Evolutionary conservation across 2,888 invertebrate genomes (phyloP), one percentile per base, ranked within the genome.

Genomic region (Amblyjoppa fuscipennis): DNA sequence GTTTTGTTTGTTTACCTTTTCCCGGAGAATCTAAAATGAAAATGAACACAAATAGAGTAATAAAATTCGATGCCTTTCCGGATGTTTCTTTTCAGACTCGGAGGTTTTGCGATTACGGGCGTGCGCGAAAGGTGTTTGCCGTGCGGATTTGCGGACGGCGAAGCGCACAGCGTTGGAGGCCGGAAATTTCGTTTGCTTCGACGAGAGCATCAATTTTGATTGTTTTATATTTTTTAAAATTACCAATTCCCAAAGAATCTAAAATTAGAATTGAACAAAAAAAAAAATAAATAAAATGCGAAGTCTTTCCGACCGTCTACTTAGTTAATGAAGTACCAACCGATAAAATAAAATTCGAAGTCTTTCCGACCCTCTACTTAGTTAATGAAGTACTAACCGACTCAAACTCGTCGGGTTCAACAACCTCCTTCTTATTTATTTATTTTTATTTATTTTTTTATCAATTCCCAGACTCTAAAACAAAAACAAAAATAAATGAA

Each of bases 111-210:
- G 20, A 20, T 20, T 20, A 20, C 20, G 20, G 20, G 20, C 20
- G 20, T 75, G 75, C 49, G 75, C 51, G 64, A 75, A 75, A 75
- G 75, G 75, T 64, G 75, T 38, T 34, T 41, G 28, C 28, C 16
- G 9, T 7, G 16, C 74, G 25, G 11, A 45, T 3, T 31, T 3
- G n/a, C 28, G 49, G 11, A 0, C 38, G 69, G 20, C 7, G 28
- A 49, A 49, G 11, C 13, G 41, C 6, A 49, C 20, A 11, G 13
- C n/a, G 25, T 45, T 16, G 49, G 25, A 28, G 4, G 59, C 9
- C 45, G 25, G 51, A 41, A 75, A 76, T 70, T 75, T 75, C 51
- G 59, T 71, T 81, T 49, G 53, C 56, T 77, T 34, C 66, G 53
- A 64, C 73, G 73, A 71, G 56, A 81, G 38, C 45, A 81, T 49